Base-by-base conservation (phyloP, 2,113 vertebrate species). In the Burhinus bistriatus region DNA sequence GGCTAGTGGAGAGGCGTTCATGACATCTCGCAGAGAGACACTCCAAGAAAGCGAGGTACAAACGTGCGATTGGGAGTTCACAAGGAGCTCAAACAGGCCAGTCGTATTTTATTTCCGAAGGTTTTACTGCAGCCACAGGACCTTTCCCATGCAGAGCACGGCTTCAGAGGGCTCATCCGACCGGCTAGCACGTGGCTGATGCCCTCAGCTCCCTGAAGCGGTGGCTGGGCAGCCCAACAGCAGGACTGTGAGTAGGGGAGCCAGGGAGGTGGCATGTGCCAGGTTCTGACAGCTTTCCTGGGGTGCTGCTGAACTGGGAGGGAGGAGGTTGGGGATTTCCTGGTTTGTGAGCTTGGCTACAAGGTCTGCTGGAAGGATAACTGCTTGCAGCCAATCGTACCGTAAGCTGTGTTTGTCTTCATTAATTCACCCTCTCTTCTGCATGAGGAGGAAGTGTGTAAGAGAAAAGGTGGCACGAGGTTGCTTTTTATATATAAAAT, bases 181-280 rank as follows among this genome's bases (percentile, higher is more conserved):
- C 52, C 6, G 57, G 12, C 0, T 1, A 23, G n/a, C 58, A 34
- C 3, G 22, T 34, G 65, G 72, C 38, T 66, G 36, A 25, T 52
- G 70, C 5, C 38, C 10, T 72, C 22, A 3, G 83, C 34, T 87
- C 15, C 45, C 0, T 0, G 29, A 15, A 9, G 23, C 5, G 47
- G n/a, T 51, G 68, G 18, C 69, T 30, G 32, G 16, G 36, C 65
- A 82, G 72, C 52, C 32, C 0, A 3, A 6, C 2, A 1, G 18
- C 30, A 26, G 42, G 51, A 25, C 27, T 10, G 82, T 52, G 76
- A 89, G 85, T 47, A 73, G 55, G 20, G 49, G 26, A 81, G 18
- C 12, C 1, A 10, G 27, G 47, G 25, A 83, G 29, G 36, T 0
- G 7, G 42, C 0, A 1, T 4, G 4, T 23, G 25, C 17, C 0